Percentiles rank a stretch among this genome's conserved stretches.
Evolutionary conservation across 2,113 vertebrate species (phyloP).

Genomic region (Macaca nemestrina): DNA sequence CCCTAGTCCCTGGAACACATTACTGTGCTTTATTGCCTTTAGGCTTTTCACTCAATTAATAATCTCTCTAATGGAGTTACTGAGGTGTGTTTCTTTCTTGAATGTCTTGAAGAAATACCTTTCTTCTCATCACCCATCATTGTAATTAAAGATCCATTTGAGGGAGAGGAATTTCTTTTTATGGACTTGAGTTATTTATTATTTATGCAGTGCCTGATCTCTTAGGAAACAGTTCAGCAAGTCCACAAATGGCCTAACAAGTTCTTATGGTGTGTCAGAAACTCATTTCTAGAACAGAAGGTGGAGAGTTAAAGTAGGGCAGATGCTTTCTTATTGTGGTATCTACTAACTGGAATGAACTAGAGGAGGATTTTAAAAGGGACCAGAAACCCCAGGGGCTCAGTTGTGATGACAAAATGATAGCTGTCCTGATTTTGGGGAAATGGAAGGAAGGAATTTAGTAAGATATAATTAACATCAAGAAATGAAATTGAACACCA

Average conservation of each 20-base stretch:
- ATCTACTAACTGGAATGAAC: not conserved
- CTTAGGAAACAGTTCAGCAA: not conserved
- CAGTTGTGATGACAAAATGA: not conserved
- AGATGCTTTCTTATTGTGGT: not conserved
- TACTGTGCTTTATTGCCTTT: not conserved
- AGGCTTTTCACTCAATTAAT: not conserved
- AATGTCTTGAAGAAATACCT: constrained; percentile 24
- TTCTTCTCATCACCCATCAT: not conserved
- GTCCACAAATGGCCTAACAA: not conserved
- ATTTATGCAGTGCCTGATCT: not conserved
- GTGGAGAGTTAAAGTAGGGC: not conserved
- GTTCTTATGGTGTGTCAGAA: not conserved
- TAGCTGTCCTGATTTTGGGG: constrained; percentile 23
- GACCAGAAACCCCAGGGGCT: not conserved
- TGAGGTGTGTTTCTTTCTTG: not conserved
- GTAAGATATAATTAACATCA: not conserved
- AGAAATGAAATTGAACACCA: not conserved
- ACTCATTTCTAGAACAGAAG: not conserved
- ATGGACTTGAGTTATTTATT: not conserved
- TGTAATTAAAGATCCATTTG: constrained; percentile 25
- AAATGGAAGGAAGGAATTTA: not conserved
- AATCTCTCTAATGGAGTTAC: not conserved
- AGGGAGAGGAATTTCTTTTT: not conserved
- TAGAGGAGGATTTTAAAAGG: not conserved
- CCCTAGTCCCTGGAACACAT: not conserved